Base-by-base conservation (phyloP, 2,797 vertebrate species). In the Uromys caudimaculatus region DNA sequence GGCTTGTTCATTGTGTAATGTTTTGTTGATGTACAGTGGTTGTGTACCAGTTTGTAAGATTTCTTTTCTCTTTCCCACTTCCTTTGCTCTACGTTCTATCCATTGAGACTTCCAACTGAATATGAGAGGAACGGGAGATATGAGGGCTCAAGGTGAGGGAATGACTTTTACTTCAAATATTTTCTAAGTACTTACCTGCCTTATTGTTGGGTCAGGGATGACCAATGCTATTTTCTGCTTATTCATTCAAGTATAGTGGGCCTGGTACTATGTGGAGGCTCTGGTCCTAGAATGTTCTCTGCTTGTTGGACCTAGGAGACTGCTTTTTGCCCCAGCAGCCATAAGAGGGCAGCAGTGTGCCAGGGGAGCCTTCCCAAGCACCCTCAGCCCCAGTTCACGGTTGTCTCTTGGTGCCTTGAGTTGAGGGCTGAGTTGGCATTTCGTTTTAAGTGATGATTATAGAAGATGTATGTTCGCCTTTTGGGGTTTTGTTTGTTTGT, bases 121-220 rank as follows among this genome's bases (percentile, higher is more conserved):
- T 99, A 99, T 99, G 99, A 99, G 98, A 99, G 99, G 99, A 99
- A 99, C 99, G 99, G 99, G 99, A 99, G 99, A 99, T 99, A 99
- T 99, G 99, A 99, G 99, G 99, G 99, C 99, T 99, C 99, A 99
- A 99, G 99, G 99, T 99, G 99, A 99, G 99, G 98, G 98, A 89
- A 98, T 71, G 21, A 97, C 97, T 98, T 98, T 97, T 98, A 97
- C 97, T 98, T 97, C 90, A 98, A 97, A 97, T 95, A 23, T 98
- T 98, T 92, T 82, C 41, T 76, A 73, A 16, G 79, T 98, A 91
- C 50, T 97, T 98, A n/a, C 35, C 62, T 64, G 71, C 69, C 41
- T 92, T 87, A 52, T 93, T 96, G 96, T 88, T 93, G 94, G 97
- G 96, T 87, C 83, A 10, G 60, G 96, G 93, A 89, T 52, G 44